Base-by-base conservation (phyloP, 2,113 vertebrate species). In the Nyctereutes procyonoides region DNA sequence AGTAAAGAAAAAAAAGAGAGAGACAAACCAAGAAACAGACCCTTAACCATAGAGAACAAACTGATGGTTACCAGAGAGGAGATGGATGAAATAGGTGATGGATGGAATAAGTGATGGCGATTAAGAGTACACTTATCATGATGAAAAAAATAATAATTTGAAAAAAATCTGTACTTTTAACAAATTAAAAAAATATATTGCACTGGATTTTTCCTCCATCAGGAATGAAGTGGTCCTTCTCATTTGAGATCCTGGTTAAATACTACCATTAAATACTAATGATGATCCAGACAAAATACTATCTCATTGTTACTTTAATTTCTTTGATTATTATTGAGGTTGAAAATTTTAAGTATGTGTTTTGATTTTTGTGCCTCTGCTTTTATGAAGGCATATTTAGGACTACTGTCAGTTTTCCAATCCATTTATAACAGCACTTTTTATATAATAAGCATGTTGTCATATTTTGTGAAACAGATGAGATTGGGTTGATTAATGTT, bases 251-350 rank as follows among this genome's bases (percentile, higher is more conserved):
- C n/a, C 71, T 80, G 3, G 15, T 65, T 35, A 74, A 77, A 51
- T 93, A 32, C 79, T 74, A 85, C 67, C 43, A 69, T 88, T 88
- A 79, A 96, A 84, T 56, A 84, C 77, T n/a, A 79, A 55, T 16
- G 19, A 30, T 48, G 35, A 24, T n/a, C 74, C 62, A 93, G 55
- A 32, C 7, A 67, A 81, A 88, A 82, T 80, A 53, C 51, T 43
- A 14, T 83, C 22, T 74, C 56, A 55, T 10, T 19, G 32, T 67
- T 83, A 32, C 62, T 88, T 71, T 83, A 77, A 60, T 51, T 69
- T 92, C 74, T 81, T 81, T 83, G 16, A 60, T 63, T 74, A 69
- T 73, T 79, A 8, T 62, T 79, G 7, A 92, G 15, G 28, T 48
- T 77, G n/a, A 82, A 73, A 24, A 35, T 30, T 74, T 86, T 32